These are phyloP conservation scores for Lasiurus cinereus DNA, from an alignment of 2,113 vertebrate genomes.

Conservation along the genomic window DNA sequence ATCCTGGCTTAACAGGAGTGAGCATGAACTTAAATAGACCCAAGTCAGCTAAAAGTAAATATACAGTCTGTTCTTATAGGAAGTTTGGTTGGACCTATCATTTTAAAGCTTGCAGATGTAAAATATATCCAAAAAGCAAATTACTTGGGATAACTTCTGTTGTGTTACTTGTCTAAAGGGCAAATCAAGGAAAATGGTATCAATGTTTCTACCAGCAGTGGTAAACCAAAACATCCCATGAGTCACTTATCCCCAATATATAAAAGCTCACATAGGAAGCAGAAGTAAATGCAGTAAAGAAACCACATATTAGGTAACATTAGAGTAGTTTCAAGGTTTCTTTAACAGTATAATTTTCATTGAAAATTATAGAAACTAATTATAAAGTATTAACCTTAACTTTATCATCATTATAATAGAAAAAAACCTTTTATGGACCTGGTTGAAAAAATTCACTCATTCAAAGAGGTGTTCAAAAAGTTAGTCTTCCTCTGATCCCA, in stretches of 20 bases:
- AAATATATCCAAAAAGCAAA: background rate
- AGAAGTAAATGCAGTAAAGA: background rate
- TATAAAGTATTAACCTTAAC: background rate
- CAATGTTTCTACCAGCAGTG: background rate
- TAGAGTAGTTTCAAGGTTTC: background rate
- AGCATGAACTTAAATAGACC: background rate
- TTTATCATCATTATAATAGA: background rate
- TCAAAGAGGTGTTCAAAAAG: background rate
- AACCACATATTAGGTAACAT: background rate
- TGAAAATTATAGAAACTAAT: background rate
- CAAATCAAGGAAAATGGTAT: constrained; percentile 3
- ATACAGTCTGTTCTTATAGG: background rate
- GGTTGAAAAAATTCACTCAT: background rate
- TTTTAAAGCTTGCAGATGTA: constrained; percentile 10
- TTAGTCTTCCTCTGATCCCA: background rate
- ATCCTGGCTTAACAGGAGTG: background rate
- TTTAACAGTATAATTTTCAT: background rate
- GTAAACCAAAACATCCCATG: background rate
- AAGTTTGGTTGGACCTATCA: background rate
- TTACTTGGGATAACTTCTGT: background rate
- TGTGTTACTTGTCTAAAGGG: background rate
- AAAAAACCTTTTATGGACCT: background rate
- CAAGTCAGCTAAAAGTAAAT: background rate
- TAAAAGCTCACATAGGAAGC: background rate
- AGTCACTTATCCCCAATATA: background rate